Evolutionary conservation across 2,797 vertebrate genomes (phyloP), one percentile per base, ranked within the genome.

Genomic region (Sebastes reedi): DNA sequence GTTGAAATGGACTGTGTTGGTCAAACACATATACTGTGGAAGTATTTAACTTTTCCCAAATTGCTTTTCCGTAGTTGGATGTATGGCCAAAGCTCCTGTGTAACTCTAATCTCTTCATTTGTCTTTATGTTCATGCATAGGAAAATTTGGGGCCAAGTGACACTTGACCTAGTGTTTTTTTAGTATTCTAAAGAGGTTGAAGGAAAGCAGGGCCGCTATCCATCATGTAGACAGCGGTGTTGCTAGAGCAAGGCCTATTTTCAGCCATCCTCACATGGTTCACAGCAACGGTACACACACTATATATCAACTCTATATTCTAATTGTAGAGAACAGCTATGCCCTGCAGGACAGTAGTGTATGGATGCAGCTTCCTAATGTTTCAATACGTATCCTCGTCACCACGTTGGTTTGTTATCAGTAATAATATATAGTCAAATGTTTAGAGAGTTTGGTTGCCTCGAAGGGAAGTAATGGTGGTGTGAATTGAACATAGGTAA

Each of bases 161-260:
- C 89, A 80, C 76, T 81, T 90, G 88, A 93, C 87, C 82, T 67
- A 55, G 34, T 70, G 78, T 67, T 87, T 88, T 83, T 84, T 84
- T 77, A 55, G 78, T 82, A 84, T 82, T 88, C 87, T 80, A 82
- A 90, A 89, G 84, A 88, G 88, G 71, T 79, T 75, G 73, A 80
- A 79, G 68, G 60, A 81, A 90, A 90, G 77, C 77, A 83, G 88
- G 79, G 80, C 64, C 67, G 61, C 84, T 78, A 93, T 94, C 90
- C 88, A 93, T 94, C 94, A 94, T 85, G 52, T 39, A 77, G 87
- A 90, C 90, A 93, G 87, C 42, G 67, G 67, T 89, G 87, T 89
- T 36, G 60, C 75, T 30, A 81, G 89, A 77, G 80, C 78, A 82
- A 75, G 84, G 81, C 82, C 85, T 90, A 90, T 88, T 91, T 92